Evolutionary conservation across 2,888 invertebrate genomes (phyloP).

Genomic region (Heliconius aoede): DNA sequence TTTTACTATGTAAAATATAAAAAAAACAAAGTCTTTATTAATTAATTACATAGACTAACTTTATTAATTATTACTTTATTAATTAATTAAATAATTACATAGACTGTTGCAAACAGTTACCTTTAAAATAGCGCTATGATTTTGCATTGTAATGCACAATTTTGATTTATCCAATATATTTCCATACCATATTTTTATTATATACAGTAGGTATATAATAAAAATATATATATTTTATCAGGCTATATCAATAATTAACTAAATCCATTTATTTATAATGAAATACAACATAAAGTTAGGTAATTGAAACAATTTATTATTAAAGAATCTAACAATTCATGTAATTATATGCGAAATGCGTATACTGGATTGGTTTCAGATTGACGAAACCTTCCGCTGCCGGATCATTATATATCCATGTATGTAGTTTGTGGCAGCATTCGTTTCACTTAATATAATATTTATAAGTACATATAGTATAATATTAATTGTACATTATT

Average conservation of each 20-base stretch:
- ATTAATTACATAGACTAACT: too few relatives aligned
- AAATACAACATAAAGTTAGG: neutral
- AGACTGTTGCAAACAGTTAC: too few relatives aligned
- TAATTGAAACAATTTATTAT: neutral
- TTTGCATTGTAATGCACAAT: too few relatives aligned
- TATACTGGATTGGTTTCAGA: conserved; percentile 13
- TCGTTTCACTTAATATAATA: neutral
- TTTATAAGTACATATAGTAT: neutral
- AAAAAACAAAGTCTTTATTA: too few relatives aligned
- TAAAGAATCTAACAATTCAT: neutral
- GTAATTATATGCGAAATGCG: conserved; percentile 8
- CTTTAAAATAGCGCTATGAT: too few relatives aligned
- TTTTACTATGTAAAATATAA: too few relatives aligned
- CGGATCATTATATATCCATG: conserved; percentile 3
- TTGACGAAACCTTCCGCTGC: conserved; percentile 32
- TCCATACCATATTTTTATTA: too few relatives aligned
- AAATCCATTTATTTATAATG: neutral
- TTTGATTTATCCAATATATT: too few relatives aligned
- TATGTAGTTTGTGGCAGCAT: neutral
- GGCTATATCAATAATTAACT: neutral
- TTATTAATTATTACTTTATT: too few relatives aligned
- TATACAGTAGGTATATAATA: too few relatives aligned
- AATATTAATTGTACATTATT: neutral
- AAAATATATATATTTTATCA: too few relatives aligned
- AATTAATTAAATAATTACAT: too few relatives aligned